Evolutionary conservation across 2,888 invertebrate genomes (phyloP), one percentile per base, ranked within the genome.

Genomic region (Euplagia quadripunctaria): DNA sequence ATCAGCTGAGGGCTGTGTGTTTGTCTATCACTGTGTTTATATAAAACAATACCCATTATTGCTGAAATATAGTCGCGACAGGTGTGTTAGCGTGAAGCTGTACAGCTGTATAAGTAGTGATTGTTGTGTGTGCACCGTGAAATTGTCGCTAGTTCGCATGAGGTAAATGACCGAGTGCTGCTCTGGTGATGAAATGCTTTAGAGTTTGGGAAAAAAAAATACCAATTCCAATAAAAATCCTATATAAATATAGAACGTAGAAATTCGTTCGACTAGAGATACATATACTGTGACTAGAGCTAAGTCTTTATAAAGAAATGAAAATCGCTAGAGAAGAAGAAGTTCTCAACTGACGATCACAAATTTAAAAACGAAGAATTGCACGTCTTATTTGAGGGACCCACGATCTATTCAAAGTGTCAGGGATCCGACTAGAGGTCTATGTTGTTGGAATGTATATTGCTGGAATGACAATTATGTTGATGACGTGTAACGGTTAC

Each of bases 41-140:
- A 11, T 9, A 41, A 12, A 41, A 41, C 51, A 49, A 64, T 20
- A 65, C 46, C 20, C 43, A 12, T 61, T 31, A 31, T 74, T 63
- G 8, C 69, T 71, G 76, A 74, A 81, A 83, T 73, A 65, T 66
- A 71, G 83, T 74, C 77, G 73, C n/a, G 73, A 68, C 68, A 64
- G 82, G 77, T 77, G 82, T 70, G 74, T 72, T 79, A 71, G 64
- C 78, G 46, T 68, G 43, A 73, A 76, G 82, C 72, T 58, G 77
- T 51, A 46, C 46, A 64, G 63, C 55, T 76, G 72, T 73, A 31
- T 31, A 78, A 78, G 78, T 72, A 72, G 82, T 77, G 81, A 84
- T 80, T 84, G 82, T 82, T 80, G 77, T 79, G 80, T 84, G 82
- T 83, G 84, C 81, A 80, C 86, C 82, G 81, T 85, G 80, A 85